Evolutionary conservation across 2,113 vertebrate genomes (phyloP), one percentile per base, ranked within the genome.

Genomic region (Chaetodon trifascialis): DNA sequence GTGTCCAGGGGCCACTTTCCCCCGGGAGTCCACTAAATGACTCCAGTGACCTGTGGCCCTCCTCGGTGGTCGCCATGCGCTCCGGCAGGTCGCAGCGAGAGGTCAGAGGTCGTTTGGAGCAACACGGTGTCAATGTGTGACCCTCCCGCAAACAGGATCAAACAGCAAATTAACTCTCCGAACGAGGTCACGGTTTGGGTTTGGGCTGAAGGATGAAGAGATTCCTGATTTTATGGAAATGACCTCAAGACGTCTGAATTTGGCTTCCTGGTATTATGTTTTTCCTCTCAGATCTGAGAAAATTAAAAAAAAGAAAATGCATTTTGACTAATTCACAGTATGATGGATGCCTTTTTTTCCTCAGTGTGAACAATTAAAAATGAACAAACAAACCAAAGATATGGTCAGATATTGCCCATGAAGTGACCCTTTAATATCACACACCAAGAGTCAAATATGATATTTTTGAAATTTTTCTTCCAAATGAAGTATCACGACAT

Each of bases 21-120:
- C 87, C 85, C 19, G 93, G 91, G 91, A 89, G 42, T 65, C 73
- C 54, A 81, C 44, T 58, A 83, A 88, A 76, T 79, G 82, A 85
- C 88, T 89, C 56, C 82, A 54, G 80, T 84, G 93, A 94, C 93
- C 93, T 82, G 85, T 70, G 70, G 56, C 74, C 86, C 74, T 87
- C 85, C 76, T 82, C 71, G 17, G 76, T 82, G 79, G 81, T 79
- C 73, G 83, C 76, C 89, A 72, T 82, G 60, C 55, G 70, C 69
- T 92, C 84, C 67, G 71, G 84, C 82, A 76, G 89, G 87, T 89
- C 81, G 23, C 85, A 19, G 51, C 2, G 10, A 90, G 76, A 76
- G 91, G 85, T 91, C 90, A 89, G 66, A 46, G 88, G 87, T 85
- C 74, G 42, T 10, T 47, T n/a, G 30, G 83, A 76, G 71, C 74